Evolutionary conservation across 1,140 invertebrate species (phyloP), one percentile per base, ranked within the genome.

Genomic region (Cataglyphis hispanica): DNA sequence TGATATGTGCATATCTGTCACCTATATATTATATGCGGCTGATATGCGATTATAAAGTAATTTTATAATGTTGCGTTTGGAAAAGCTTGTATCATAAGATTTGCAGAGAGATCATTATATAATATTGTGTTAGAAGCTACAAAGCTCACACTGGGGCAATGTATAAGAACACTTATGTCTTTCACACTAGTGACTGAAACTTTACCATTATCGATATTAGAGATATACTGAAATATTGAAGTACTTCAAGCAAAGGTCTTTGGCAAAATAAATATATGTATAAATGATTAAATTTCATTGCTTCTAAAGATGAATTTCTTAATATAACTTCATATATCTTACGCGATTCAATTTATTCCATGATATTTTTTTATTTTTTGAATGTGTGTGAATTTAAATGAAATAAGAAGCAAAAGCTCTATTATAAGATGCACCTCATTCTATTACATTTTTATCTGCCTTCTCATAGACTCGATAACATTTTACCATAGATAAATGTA

Each of bases 101-200:
- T 83, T 78, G 40, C 27, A 67, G 67, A 74, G 31, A n/a, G 27
- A 69, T 75, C 19, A 86, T 16, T 74, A 77, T 78, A 77, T 80
- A 76, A 50, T n/a, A 88, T 34, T 84, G 61, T 75, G 27, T 80
- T 89, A 89, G 70, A 88, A 60, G 77, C 85, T 90, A 81, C 85
- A 81, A 91, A 84, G 84, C 89, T 88, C 89, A 91, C 81, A 31
- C 2, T 4, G 40, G 85, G 85, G 74, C 76, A 86, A 88, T 89
- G 87, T 89, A 88, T 91, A 86, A 81, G 56, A 86, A 92, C 87
- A 87, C 75, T 90, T 81, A 89, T 85, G 86, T 91, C 87, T 93
- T 93, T 93, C 89, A 91, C 87, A 89, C 89, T 91, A 91, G 75
- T 91, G 88, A 90, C 88, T 87, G 90, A 80, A 75, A 89, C 50